These are phyloP conservation scores for Hyphantria cunea DNA, from an alignment of 1,140 invertebrate genomes.

Conservation along the genomic window DNA sequence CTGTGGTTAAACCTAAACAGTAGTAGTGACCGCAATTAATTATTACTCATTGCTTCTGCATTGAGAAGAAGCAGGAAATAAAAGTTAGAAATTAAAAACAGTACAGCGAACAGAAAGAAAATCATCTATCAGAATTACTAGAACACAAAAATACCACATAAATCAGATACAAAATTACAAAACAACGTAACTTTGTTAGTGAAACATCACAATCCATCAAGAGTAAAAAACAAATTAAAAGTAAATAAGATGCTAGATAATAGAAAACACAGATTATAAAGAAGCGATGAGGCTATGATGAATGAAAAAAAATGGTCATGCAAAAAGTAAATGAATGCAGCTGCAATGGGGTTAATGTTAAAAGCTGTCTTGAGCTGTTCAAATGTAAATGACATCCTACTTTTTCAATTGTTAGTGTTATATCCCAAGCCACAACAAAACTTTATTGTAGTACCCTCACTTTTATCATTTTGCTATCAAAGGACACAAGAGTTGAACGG, in stretches of 20 bases:
- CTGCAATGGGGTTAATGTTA: conserved; percentile 69
- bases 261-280: conserved; percentile 34
- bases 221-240: conserved; percentile 34
- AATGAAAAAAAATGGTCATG: conserved; percentile 48
- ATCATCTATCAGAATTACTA: conserved; percentile 14
- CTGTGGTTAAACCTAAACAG: conserved; percentile 60
- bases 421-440: conserved; percentile 79
- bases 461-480: conserved; percentile 54
- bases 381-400: conserved; percentile 58
- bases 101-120: conserved; percentile 37
- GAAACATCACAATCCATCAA: not conserved
- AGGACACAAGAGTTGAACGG: not conserved
- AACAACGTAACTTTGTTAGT: not conserved
- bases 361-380: conserved; percentile 50
- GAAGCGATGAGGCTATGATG: conserved; percentile 40
- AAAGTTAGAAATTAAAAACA: conserved; percentile 38
- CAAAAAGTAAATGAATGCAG: conserved; percentile 62
- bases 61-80: conserved; percentile 60
- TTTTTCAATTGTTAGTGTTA: conserved; percentile 51
- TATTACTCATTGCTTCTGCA: conserved; percentile 75
- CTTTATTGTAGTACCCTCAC: conserved; percentile 53
- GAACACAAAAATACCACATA: conserved; percentile 18
- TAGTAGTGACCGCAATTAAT: conserved; percentile 10
- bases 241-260: conserved; percentile 28
- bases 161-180: not conserved